These are phyloP conservation scores for Microdon myrmicae DNA, from an alignment of 2,888 invertebrate species.

Conservation along the genomic window DNA sequence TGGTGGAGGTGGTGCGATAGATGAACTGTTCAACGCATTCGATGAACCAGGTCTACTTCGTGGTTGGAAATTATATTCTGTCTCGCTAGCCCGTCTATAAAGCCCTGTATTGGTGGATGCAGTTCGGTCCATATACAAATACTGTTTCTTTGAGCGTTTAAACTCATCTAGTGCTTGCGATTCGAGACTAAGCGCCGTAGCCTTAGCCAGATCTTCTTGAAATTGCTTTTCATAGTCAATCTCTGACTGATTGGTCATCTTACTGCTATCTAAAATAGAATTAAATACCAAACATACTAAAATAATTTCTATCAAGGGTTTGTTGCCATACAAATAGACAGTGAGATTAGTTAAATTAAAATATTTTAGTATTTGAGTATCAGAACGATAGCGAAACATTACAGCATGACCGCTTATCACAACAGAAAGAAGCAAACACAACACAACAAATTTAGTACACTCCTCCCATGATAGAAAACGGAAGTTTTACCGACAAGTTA, in stretches of 20 bases:
- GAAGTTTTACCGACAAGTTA: background rate
- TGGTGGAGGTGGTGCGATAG: slow-evolving; percentile 68
- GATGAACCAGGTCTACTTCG: slow-evolving; percentile 72
- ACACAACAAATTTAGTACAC: no score
- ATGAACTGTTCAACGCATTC: slow-evolving; percentile 62
- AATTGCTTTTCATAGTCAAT: slow-evolving; percentile 83
- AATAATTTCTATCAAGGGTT: no score
- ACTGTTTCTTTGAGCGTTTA: slow-evolving; percentile 71
- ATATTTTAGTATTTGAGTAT: no score
- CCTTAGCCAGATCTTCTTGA: slow-evolving; percentile 87
- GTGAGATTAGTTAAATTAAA: no score
- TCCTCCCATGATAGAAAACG: background rate
- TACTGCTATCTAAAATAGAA: slow-evolving; percentile 20
- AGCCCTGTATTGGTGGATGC: slow-evolving; percentile 11
- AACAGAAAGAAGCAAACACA: no score
- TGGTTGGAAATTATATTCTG: slow-evolving; percentile 20
- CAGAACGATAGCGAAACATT: no score
- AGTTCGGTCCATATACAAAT: slow-evolving; percentile 22
- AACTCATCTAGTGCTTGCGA: slow-evolving; percentile 86
- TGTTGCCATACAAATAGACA: no score
- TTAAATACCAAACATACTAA: no score
- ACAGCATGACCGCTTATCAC: no score
- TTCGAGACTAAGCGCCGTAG: slow-evolving; percentile 87
- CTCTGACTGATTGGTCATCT: slow-evolving; percentile 65
- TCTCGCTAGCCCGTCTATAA: slow-evolving; percentile 18